Evolutionary conservation across 2,113 vertebrate genomes (phyloP).

Genomic region (Boleophthalmus pectinirostris): DNA sequence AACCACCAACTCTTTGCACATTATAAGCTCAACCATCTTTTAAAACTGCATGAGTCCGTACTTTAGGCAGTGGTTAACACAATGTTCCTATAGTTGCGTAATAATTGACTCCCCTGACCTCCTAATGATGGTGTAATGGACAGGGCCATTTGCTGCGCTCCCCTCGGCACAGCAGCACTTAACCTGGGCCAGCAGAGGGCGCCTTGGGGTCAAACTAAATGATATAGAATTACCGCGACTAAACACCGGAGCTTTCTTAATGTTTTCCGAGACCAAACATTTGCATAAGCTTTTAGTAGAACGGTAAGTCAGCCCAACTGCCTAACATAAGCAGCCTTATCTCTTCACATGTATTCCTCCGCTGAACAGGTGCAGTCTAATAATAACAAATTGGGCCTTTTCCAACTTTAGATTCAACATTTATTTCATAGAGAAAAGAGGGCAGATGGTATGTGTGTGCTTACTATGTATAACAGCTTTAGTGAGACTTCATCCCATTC

Average conservation of each 20-base stretch:
- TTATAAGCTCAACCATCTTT: too few species aligned
- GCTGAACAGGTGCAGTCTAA: background rate
- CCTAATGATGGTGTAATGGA: slow-evolving; percentile 35
- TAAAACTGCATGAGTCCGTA: background rate
- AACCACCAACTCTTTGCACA: too few species aligned
- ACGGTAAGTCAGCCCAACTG: background rate
- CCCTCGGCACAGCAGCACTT: slow-evolving; percentile 31
- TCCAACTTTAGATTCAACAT: background rate
- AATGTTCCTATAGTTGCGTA: slow-evolving; percentile 14
- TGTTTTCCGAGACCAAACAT: background rate
- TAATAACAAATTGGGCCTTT: background rate
- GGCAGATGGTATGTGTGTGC: background rate
- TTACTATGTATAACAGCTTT: background rate
- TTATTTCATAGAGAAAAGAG: background rate
- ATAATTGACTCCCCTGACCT: background rate
- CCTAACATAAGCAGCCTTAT: background rate
- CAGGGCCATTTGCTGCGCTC: slow-evolving; percentile 23
- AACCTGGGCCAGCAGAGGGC: slow-evolving; percentile 22
- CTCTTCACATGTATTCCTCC: background rate
- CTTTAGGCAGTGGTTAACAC: slow-evolving; percentile 22
- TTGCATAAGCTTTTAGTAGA: background rate
- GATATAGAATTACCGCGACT: background rate
- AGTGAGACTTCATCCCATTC: too few species aligned
- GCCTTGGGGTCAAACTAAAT: background rate
- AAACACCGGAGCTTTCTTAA: background rate